Percentiles rank a stretch among this genome's conserved stretches.
Evolutionary conservation across 2,113 vertebrate species (phyloP).

Genomic region (Motacilla alba): DNA sequence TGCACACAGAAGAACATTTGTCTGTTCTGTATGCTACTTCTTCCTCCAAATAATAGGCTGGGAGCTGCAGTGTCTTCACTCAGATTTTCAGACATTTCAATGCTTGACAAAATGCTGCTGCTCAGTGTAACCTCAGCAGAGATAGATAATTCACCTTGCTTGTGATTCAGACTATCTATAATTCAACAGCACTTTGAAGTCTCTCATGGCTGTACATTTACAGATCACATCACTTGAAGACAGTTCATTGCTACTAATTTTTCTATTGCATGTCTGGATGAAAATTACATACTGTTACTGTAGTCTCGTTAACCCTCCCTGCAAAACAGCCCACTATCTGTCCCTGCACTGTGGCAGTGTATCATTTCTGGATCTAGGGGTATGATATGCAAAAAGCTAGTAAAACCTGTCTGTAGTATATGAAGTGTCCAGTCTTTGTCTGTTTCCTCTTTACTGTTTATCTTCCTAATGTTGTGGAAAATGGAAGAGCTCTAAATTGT

Average conservation of each 20-base stretch:
- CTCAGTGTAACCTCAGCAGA: neutral
- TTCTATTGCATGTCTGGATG: neutral
- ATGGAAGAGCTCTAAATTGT: neutral
- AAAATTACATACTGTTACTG: neutral
- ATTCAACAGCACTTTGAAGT: neutral
- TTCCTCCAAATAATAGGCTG: neutral
- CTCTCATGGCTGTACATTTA: neutral
- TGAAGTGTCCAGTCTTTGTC: neutral
- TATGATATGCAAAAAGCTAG: neutral
- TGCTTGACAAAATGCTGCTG: neutral
- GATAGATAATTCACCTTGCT: neutral
- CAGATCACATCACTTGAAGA: neutral
- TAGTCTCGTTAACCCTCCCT: neutral
- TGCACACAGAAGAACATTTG: slow-evolving; percentile 49
- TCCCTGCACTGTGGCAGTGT: neutral
- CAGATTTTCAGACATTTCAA: neutral
- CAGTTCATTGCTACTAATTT: neutral
- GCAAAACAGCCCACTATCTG: neutral
- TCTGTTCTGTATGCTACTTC: slow-evolving; percentile 36
- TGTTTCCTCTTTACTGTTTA: neutral
- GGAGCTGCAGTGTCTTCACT: neutral
- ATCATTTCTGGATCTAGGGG: neutral
- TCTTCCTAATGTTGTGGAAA: neutral
- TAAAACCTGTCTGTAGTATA: neutral
- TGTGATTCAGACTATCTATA: neutral